phyloP scores from a whole-genome alignment of 2,888 invertebrate genomes.

The Gandaritis pyraliata region DNA sequence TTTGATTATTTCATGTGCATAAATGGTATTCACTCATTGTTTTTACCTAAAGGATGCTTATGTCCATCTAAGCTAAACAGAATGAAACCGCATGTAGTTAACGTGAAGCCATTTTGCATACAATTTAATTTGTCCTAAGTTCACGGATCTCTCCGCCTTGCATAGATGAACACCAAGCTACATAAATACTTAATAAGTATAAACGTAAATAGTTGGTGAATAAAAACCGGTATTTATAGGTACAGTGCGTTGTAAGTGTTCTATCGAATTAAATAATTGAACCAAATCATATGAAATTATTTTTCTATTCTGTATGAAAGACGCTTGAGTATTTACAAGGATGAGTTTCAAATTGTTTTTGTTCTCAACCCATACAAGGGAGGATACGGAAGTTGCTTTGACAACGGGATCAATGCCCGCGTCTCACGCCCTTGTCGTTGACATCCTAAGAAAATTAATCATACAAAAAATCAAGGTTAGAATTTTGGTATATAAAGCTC shows the following conservation, averaged over 20 bases:
- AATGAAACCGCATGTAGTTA: too few species aligned
- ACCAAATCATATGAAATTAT: not conserved
- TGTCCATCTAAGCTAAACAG: too few species aligned
- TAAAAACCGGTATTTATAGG: too few species aligned
- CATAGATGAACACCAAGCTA: too few species aligned
- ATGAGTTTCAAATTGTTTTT: constrained; percentile 14
- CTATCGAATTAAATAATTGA: too few species aligned
- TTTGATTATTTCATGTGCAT: constrained; percentile 51
- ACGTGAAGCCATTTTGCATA: too few species aligned
- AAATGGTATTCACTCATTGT: constrained; percentile 35
- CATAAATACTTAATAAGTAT: too few species aligned
- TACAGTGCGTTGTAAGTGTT: too few species aligned
- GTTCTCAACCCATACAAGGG: constrained; percentile 49
- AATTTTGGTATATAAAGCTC: constrained; percentile 61
- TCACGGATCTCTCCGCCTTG: too few species aligned
- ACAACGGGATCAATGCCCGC: constrained; percentile 55
- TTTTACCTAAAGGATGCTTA: not conserved
- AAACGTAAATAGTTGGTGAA: too few species aligned
- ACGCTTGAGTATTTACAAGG: not conserved
- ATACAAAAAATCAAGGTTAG: constrained; percentile 67
- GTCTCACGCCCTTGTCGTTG: constrained; percentile 47
- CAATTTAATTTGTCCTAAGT: too few species aligned
- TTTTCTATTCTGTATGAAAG: not conserved
- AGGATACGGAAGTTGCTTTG: constrained; percentile 52
- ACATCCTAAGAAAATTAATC: constrained; percentile 56